Evolutionary conservation across 1,140 invertebrate genomes (phyloP).

Genomic region (Nasonia giraulti): DNA sequence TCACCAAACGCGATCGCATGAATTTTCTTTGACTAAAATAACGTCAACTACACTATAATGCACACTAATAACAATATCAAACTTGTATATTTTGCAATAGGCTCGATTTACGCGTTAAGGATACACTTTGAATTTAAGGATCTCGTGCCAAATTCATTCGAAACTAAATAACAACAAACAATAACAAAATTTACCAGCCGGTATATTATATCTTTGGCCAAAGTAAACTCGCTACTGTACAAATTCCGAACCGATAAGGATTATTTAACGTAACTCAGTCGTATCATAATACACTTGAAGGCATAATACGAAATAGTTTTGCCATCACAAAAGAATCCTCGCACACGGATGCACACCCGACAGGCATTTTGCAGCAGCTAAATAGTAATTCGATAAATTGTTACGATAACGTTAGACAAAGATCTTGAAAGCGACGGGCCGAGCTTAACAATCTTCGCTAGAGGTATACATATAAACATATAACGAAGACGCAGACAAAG

Average conservation of each 20-base stretch:
- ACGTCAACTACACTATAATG: neutral
- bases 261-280: neutral
- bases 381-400: neutral
- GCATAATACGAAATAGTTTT: neutral
- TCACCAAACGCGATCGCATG: conserved; percentile 1
- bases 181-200: neutral
- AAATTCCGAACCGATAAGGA: neutral
- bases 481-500: neutral
- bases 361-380: neutral
- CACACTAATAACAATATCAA: neutral
- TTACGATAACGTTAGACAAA: neutral
- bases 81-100: conserved; percentile 22
- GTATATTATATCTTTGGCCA: conserved; percentile 13
- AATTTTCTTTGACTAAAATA: neutral
- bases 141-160: conserved; percentile 37
- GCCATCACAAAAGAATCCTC: neutral
- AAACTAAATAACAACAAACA: neutral
- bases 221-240: conserved; percentile 20
- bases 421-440: neutral
- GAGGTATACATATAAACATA: neutral
- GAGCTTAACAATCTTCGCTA: conserved; percentile 22
- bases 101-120: neutral
- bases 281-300: neutral
- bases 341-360: neutral
- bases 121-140: conserved; percentile 1